Percentiles rank a stretch among this genome's conserved stretches.
These are phyloP conservation scores for Phasia obesa DNA, from an alignment of 2,888 invertebrate species.

Conservation along the genomic window DNA sequence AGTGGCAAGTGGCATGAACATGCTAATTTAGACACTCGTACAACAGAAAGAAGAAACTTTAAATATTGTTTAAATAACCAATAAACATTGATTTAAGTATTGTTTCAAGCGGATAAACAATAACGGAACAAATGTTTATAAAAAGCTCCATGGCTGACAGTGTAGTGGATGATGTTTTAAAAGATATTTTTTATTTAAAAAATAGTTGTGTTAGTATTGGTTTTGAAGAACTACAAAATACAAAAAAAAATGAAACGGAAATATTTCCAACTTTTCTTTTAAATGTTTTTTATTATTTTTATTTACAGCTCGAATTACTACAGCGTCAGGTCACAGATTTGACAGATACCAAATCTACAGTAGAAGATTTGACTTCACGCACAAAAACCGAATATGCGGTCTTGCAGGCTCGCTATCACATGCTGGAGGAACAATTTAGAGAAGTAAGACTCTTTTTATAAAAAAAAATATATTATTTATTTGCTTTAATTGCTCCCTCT, in stretches of 20 bases:
- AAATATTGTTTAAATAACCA: neutral
- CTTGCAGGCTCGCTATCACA: conserved; percentile 93
- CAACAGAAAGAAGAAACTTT: neutral
- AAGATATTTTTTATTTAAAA: conserved; percentile 81
- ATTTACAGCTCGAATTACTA: conserved; percentile 91
- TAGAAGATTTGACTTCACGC: conserved; percentile 93
- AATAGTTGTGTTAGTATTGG: conserved; percentile 81
- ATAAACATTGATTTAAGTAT: conserved; percentile 3
- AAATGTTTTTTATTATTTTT: conserved; percentile 26
- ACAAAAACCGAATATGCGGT: conserved; percentile 97
- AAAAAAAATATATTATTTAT: neutral
- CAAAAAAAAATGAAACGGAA: neutral
- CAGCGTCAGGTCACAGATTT: conserved; percentile 96
- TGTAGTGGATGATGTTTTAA: conserved; percentile 80
- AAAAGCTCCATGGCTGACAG: conserved; percentile 81
- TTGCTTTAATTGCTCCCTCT: conserved; percentile 7
- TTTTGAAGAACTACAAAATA: neutral
- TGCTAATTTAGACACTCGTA: conserved; percentile 46
- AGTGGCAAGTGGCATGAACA: conserved; percentile 30
- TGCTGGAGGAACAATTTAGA: conserved; percentile 91
- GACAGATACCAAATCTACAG: conserved; percentile 93
- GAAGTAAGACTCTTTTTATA: conserved; percentile 83
- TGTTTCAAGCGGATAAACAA: neutral
- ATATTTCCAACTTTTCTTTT: neutral
- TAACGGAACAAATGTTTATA: conserved; percentile 79